Evolutionary conservation across 2,113 vertebrate genomes (phyloP), one percentile per base, ranked within the genome.

Genomic region (Archilochus colubris): DNA sequence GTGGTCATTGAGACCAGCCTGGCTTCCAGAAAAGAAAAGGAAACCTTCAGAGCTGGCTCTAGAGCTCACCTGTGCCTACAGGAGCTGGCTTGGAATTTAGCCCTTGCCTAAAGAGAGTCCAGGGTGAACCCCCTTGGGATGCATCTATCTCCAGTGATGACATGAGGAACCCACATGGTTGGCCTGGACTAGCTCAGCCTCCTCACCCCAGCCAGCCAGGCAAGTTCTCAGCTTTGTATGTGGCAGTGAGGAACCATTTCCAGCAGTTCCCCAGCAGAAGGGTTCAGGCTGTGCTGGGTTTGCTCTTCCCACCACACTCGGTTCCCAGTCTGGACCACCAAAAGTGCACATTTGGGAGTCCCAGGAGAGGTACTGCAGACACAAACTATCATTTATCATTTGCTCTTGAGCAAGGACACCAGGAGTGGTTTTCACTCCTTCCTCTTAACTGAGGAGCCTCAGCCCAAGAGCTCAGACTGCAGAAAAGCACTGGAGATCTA

Each of bases 201-300:
- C 16, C 14, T 20, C 50, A 16, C 11, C 30, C 54, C 43, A 46
- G 59, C 53, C 7, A 13, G 53, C 21, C 33, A 77, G 11, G 54
- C 6, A 51, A 73, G 64, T 57, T 24, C 40, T 62, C 78, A 91
- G 67, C 72, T 76, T 27, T 5, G 3, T 4, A 6, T 1, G 11
- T 31, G 36, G 30, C 54, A 62, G 19, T 2, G 7, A n/a, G 4
- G 6, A 66, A 24, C 11, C 8, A 8, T 10, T 82, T 5, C 55
- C 82, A 93, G 70, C 55, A 81, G 58, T 2, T 40, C 82, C 19
- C 25, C 89, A 79, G 89, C 48, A 73, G 85, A 74, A 58, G 80
- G 13, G 18, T 12, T 55, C 88, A 78, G 78, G 22, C 27, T 54
- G 64, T 30, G 38, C 80, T 51, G 73, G 19, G 19, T 62, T 82